These are phyloP conservation scores for Orthonevra nobilis DNA, from an alignment of 2,888 invertebrate genomes.

Conservation along the genomic window DNA sequence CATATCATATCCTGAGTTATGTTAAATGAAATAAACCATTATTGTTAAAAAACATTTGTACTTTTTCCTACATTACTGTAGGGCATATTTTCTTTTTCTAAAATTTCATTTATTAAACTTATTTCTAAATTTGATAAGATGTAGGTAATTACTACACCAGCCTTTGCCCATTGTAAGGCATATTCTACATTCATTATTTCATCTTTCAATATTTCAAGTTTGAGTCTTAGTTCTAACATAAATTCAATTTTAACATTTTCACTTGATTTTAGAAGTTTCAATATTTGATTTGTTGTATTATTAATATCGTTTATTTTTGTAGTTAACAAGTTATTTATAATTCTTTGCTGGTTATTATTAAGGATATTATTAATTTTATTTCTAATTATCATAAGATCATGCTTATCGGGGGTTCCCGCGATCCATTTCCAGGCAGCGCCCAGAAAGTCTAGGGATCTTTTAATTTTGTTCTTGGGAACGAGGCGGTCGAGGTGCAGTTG, in stretches of 20 bases:
- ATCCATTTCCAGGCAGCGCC: background rate
- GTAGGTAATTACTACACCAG: too few species aligned
- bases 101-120: too few species aligned
- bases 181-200: conserved; percentile 54
- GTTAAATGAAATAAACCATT: too few species aligned
- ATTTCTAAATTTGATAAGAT: too few species aligned
- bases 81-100: too few species aligned
- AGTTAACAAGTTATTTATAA: conserved; percentile 30
- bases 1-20: too few species aligned
- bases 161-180: conserved; percentile 65
- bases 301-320: conserved; percentile 27
- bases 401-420: background rate
- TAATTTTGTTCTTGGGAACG: background rate
- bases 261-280: conserved; percentile 22
- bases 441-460: background rate
- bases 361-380: conserved; percentile 24
- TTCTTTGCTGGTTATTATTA: conserved; percentile 37
- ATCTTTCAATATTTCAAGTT: conserved; percentile 57
- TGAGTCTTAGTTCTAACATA: conserved; percentile 32
- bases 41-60: too few species aligned
- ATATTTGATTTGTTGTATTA: conserved; percentile 17
- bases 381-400: background rate
- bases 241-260: conserved; percentile 13
- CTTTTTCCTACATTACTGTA: too few species aligned
- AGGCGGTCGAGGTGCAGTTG: too few species aligned